These are phyloP conservation scores for Tuta absoluta DNA, from an alignment of 2,888 invertebrate genomes.

Conservation along the genomic window DNA sequence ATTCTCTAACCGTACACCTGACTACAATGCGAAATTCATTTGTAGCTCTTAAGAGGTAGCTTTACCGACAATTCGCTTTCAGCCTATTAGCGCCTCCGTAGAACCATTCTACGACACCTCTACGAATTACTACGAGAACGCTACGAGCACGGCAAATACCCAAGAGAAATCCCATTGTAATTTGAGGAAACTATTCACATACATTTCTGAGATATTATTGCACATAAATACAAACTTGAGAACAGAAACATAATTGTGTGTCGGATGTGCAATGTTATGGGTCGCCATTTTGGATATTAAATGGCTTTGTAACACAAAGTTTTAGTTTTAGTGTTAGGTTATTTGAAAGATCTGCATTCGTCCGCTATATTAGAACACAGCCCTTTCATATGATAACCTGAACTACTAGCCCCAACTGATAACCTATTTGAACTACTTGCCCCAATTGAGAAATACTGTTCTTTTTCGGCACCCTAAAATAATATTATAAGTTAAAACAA, in stretches of 20 bases:
- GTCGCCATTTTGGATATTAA: constrained; percentile 9
- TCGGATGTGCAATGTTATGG: constrained; percentile 14
- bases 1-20: neutral
- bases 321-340: constrained; percentile 1
- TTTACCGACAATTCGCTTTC: too few relatives aligned
- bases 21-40: neutral
- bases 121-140: constrained; percentile 12
- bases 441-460: too few relatives aligned
- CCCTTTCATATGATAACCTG: neutral
- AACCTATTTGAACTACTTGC: too few relatives aligned
- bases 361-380: too few relatives aligned
- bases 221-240: constrained; percentile 29
- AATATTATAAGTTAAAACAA: too few relatives aligned
- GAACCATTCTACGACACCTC: constrained; percentile 4
- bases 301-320: neutral
- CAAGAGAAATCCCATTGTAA: constrained; percentile 23
- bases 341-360: neutral
- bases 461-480: too few relatives aligned
- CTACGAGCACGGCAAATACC: neutral
- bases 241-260: constrained; percentile 16
- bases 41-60: neutral
- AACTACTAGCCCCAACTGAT: too few relatives aligned
- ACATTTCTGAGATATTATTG: constrained; percentile 30
- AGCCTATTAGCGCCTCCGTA: neutral
- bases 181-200: constrained; percentile 26